Base-by-base conservation (phyloP, 2,797 vertebrate species). In the Orientallactaga sibirica region DNA sequence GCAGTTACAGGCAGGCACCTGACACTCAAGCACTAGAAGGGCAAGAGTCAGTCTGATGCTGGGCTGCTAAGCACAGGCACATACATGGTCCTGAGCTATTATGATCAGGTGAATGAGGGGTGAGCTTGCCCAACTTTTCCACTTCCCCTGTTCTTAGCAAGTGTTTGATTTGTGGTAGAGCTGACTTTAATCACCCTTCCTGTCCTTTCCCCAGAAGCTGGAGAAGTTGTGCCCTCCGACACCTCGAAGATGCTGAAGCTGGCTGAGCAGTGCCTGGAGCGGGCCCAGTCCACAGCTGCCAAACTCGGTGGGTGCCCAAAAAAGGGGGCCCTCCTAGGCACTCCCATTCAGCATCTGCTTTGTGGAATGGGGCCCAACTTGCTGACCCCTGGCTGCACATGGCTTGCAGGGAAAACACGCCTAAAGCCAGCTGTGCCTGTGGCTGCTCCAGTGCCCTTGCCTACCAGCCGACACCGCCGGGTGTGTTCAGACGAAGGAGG, bases 221-320 rank as follows among this genome's bases (percentile, higher is more conserved):
- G 92, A 25, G 98, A 98, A 12, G 90, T 97, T 2, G 92, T 98
- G 79, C 95, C 93, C 0, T 92, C 98, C 0, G 99, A 99, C 96
- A 98, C 99, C 80, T 98, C 98, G 4, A 99, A 99, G 97, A 99
- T 99, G 99, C 98, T 99, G 96, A 99, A 98, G 95, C 97, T 99
- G 19, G 99, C 99, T 0, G 99, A 99, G 97, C 99, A 99, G 96
- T 99, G 99, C 97, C 97, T 99, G 96, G 99, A 99, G 97, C 98
- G 99, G 75, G 98, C 99, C 89, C 99, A 99, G 97, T 99, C 98
- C 0, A 99, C 99, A 5, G 97, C 99, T 8, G 98, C 97, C 0
- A 98, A 96, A 2, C 97, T 98, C 2, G 98, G 98, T 98, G 94
- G 96, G 98, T 33, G 7, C 4, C 33, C 41, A 29, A 29, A 84